Evolutionary conservation across 2,888 invertebrate species (phyloP).

Genomic region (Athalia rosae): DNA sequence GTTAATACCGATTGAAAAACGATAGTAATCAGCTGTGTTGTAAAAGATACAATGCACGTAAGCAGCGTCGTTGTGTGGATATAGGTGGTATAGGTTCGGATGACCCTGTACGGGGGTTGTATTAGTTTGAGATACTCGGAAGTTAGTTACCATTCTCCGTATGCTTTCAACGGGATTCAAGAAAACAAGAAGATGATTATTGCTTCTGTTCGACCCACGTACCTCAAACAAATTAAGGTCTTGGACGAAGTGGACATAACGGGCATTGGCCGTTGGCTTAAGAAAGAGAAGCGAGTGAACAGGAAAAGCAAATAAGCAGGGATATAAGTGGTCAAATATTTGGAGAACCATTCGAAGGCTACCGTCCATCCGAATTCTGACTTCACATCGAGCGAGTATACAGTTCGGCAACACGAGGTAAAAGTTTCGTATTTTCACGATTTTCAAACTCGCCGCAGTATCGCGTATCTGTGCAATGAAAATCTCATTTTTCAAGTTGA

Average conservation of each 20-base stretch:
- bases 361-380: constrained; percentile 36
- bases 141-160: constrained; percentile 14
- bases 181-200: constrained; percentile 49
- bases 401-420: neutral
- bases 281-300: constrained; percentile 29
- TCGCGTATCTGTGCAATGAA: constrained; percentile 6
- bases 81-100: neutral
- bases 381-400: neutral
- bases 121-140: constrained; percentile 10
- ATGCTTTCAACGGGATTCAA: constrained; percentile 33
- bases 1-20: neutral
- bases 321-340: constrained; percentile 56
- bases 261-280: constrained; percentile 32
- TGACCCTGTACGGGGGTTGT: neutral
- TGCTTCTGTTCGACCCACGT: constrained; percentile 50
- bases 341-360: constrained; percentile 51
- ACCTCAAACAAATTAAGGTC: constrained; percentile 55
- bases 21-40: constrained; percentile 3
- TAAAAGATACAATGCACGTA: neutral
- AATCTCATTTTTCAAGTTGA: constrained; percentile 21
- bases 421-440: constrained; percentile 24
- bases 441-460: constrained; percentile 20
- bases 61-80: neutral
- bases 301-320: constrained; percentile 54
- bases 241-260: constrained; percentile 50